phyloP scores from a whole-genome alignment of 2,113 vertebrate genomes.

The Alethe diademata region DNA sequence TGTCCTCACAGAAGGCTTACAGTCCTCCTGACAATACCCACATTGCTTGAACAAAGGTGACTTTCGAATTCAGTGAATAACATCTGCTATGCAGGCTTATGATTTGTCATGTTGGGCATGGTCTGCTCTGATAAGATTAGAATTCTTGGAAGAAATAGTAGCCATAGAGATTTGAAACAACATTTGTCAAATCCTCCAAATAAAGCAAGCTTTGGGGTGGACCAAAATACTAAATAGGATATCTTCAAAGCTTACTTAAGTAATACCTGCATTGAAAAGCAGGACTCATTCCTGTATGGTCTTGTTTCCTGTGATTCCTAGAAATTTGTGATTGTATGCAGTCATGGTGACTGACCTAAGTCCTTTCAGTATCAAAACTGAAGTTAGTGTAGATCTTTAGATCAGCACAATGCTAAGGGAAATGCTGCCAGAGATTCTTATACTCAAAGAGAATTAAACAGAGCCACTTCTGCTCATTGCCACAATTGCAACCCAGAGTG shows the following conservation, averaged over 20 bases:
- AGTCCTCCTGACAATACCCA: background rate
- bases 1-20: background rate
- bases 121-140: background rate
- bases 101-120: rapidly evolving
- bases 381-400: background rate
- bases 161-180: background rate
- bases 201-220: background rate
- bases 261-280: background rate
- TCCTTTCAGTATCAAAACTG: background rate
- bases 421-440: background rate
- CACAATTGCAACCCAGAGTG: background rate
- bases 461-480: background rate
- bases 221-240: background rate
- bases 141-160: background rate
- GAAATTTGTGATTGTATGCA: background rate
- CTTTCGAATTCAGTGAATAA: background rate
- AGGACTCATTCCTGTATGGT: background rate
- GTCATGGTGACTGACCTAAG: background rate
- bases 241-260: background rate
- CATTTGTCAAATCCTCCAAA: background rate
- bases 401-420: background rate
- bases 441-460: background rate
- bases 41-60: background rate
- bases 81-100: background rate
- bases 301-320: background rate